Base-by-base conservation (phyloP, 2,888 invertebrate species). In the Andrena fulva region DNA sequence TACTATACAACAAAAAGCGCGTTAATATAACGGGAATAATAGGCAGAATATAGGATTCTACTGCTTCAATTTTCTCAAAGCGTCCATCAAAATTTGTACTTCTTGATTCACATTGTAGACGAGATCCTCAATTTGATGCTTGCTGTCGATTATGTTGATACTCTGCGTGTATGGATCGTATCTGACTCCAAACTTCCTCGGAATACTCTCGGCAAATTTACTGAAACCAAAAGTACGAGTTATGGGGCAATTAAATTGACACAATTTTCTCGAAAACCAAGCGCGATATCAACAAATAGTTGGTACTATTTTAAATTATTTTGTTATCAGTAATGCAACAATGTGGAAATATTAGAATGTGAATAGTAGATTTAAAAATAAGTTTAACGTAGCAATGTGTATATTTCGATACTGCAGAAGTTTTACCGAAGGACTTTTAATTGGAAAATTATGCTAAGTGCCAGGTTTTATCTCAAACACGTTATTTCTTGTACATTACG, bases 151-250 rank as follows among this genome's bases (percentile, higher is more conserved):
- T 64, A 99, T 97, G 93, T 98, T 99, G 80, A 99, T 97, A 89
- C 97, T 97, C 94, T 98, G 98, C 0, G 99, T 99, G 94, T 99
- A 99, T 0, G 99, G 96, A 93, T 99, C 99, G 95, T 99, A 99
- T 48, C 99, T 96, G 0, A 99, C 98, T 0, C 98, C 97, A 92
- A 99, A 99, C 69, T 97, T 97, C 67, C 98, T 96, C 2, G 98
- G 98, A 89, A 99, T 99, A 0, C 97, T 97, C 85, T 97, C 96
- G 0, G 99, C 97, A 93, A 97, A 98, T 96, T 98, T 97, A 90
- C 98, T 98, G 94, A 72, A 95, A 96, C 83, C 12, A 54, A 54
- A 69, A 54, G 50, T n/a, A 42, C 16, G 10, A 59, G 64, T 59
- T 35, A 31, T 20, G 1, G 20, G 42, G 12, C 1, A 42, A 42